Base-by-base conservation (phyloP, 2,113 vertebrate genomes). In the Ciconia boyciana region DNA sequence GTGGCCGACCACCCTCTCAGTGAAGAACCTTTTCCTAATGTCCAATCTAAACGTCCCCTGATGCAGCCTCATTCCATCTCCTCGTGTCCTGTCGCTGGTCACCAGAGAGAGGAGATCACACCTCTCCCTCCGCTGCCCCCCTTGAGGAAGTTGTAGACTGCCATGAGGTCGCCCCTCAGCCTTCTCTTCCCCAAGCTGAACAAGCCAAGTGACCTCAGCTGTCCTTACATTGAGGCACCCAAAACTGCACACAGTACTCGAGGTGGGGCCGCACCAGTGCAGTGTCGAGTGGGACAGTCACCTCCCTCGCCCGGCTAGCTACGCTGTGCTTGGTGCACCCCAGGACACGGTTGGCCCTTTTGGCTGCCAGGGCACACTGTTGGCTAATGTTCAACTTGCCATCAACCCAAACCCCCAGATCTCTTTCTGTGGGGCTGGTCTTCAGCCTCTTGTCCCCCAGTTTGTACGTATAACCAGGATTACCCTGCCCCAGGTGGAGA, bases 111-210 rank as follows among this genome's bases (percentile, higher is more conserved):
- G 32, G 51, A 70, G 22, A 57, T 52, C 26, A 22, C 10, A 24
- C 15, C 18, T 65, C 21, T 3, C 6, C 9, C 17, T 36, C 44
- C 0, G 1, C 34, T 46, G 6, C 32, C 9, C 15, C 2, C 6
- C 19, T 39, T 24, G 15, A 65, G 32, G 51, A 71, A 65, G 43
- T 5, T 65, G 31, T 36, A 32, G 65, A 28, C 18, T 17, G 43
- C 2, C 1, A 31, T 43, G 49, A 66, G 39, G 39, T 44, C 48
- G 44, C 49, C 25, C 14, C 31, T 66, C 49, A n/a, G 32, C 46
- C 20, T 43, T 68, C 19, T 65, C 24, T 57, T 66, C 21, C 66
- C 44, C 46, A 61, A 39, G 25, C 11, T 19, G 39, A 52, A 51
- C 6, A 16, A 55, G 11, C 20, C 11, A 49, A 36, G 10, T 28